Evolutionary conservation across 2,888 invertebrate species (phyloP).

Genomic region (Brachyptera risi): DNA sequence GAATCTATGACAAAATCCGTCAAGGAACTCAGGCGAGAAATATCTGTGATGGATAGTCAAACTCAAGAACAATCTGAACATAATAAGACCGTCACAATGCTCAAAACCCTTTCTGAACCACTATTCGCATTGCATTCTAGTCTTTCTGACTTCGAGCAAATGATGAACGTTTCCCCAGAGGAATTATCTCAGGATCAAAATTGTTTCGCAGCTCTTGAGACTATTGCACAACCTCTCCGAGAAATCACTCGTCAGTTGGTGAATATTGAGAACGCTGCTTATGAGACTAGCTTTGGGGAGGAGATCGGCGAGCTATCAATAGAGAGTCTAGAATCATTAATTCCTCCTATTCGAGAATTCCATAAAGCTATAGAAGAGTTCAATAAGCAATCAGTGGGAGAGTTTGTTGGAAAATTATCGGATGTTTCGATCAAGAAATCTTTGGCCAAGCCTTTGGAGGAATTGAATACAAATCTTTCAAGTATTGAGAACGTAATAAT

Average conservation of each 20-base stretch:
- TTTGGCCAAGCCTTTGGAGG: slow-evolving; percentile 27
- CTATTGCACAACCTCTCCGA: slow-evolving; percentile 17
- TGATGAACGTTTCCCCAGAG: not conserved
- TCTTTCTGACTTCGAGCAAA: slow-evolving; percentile 3
- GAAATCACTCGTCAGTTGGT: slow-evolving; percentile 18
- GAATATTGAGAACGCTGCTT: not conserved
- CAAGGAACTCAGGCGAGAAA: slow-evolving; percentile 18
- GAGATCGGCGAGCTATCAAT: slow-evolving; percentile 26
- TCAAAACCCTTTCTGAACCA: slow-evolving; percentile 17
- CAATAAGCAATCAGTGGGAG: slow-evolving; percentile 20
- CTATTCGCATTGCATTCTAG: slow-evolving; percentile 7
- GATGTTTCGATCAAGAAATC: slow-evolving; percentile 20
- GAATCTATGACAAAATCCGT: slow-evolving; percentile 17
- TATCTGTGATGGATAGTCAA: slow-evolving; percentile 4
- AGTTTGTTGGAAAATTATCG: slow-evolving; percentile 16
- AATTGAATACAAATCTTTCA: slow-evolving; percentile 27
- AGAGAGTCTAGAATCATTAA: slow-evolving; percentile 38
- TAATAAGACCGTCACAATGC: not conserved
- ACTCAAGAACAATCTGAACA: not conserved
- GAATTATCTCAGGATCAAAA: not conserved
- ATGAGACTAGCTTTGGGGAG: slow-evolving; percentile 7
- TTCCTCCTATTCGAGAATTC: slow-evolving; percentile 38
- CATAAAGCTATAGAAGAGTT: slow-evolving; percentile 38
- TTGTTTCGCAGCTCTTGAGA: slow-evolving; percentile 15
- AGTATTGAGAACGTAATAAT: slow-evolving; percentile 2